Evolutionary conservation across 2,888 invertebrate genomes (phyloP).

Genomic region (Drosophila pullipes): DNA sequence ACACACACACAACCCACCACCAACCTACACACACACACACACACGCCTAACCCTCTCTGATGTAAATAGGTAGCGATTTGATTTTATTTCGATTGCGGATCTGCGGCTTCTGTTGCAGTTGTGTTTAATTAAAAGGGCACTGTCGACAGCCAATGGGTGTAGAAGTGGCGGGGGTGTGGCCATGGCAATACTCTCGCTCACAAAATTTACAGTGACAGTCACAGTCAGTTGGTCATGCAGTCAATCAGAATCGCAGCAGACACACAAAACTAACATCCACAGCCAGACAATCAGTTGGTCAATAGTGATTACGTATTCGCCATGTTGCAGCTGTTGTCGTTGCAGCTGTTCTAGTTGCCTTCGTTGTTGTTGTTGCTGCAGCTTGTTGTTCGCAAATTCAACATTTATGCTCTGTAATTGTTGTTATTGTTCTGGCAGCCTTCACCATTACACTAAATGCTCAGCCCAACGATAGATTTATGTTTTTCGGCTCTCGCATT

Average conservation of each 20-base stretch:
- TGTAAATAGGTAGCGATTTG: slow-evolving; percentile 18
- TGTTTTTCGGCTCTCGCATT: neutral
- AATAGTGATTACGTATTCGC: slow-evolving; percentile 50
- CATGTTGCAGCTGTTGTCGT: slow-evolving; percentile 28
- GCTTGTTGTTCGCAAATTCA: slow-evolving; percentile 32
- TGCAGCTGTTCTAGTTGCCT: slow-evolving; percentile 7
- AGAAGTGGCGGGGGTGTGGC: slow-evolving; percentile 5
- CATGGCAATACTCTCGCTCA: slow-evolving; percentile 3
- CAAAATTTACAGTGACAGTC: slow-evolving; percentile 19
- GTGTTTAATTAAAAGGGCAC: slow-evolving; percentile 64
- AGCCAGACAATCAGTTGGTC: slow-evolving; percentile 40
- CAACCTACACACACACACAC: neutral
- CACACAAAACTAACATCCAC: slow-evolving; percentile 8
- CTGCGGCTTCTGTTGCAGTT: slow-evolving; percentile 39
- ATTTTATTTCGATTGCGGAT: slow-evolving; percentile 48
- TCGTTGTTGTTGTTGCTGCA: neutral
- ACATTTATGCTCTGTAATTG: slow-evolving; percentile 32
- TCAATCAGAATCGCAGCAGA: slow-evolving; percentile 41
- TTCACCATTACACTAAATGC: slow-evolving; percentile 8
- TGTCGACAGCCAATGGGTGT: slow-evolving; percentile 17
- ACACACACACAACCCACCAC: neutral
- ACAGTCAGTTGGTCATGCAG: slow-evolving; percentile 35
- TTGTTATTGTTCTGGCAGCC: slow-evolving; percentile 28
- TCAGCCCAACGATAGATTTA: slow-evolving; percentile 3
- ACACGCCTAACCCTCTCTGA: neutral